Evolutionary conservation across 30 jellyfish, hydroid and myxozoan species (phyloP), one percentile per base, ranked within the genome.

Genomic region (Aurelia aurita): DNA sequence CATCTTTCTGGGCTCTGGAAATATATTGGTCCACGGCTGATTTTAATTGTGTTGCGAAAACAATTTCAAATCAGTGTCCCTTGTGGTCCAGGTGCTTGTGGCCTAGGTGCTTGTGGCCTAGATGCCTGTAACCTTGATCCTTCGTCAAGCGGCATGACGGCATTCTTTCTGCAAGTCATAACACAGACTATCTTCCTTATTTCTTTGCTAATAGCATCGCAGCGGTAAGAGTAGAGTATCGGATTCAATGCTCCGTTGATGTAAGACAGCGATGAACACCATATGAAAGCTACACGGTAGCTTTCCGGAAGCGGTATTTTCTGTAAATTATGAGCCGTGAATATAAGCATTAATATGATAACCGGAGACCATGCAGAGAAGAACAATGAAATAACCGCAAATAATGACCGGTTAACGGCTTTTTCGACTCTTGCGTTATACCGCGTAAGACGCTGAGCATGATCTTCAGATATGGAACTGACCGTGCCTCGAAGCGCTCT

Each of bases 211-310:
- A 75, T 75, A 0, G 77, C 80, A 35, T 86, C 85, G 35, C 85
- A 86, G 11, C 96, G 89, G 32, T 39, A 68, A 2, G 90, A 69
- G 74, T 86, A 86, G 44, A 86, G 29, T 12, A 86, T 21, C 2
- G 96, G 96, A 46, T 86, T 86, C 29, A 86, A 16, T 3, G 96
- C 96, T 1, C 96, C 96, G 71, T 86, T 86, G 14, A 86, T 6
- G 32, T 62, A 86, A 1, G 88, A 68, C 21, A 86, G 20, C 0
- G 28, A 0, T 3, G 93, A 69, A 27, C 51, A 34, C 96, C 96
- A 86, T 3, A 23, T 46, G 58, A 86, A 86, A 0, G 85, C 96
- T 9, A 19, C 16, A 66, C 80, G 84, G 26, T 74, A 64, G 25
- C 26, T 58, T 18, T 88, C 72, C 20, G 64, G 34, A 1, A 86